Conservation (phyloP, 2,797 vertebrate genomes). For the Euthynnus affinis region DNA sequence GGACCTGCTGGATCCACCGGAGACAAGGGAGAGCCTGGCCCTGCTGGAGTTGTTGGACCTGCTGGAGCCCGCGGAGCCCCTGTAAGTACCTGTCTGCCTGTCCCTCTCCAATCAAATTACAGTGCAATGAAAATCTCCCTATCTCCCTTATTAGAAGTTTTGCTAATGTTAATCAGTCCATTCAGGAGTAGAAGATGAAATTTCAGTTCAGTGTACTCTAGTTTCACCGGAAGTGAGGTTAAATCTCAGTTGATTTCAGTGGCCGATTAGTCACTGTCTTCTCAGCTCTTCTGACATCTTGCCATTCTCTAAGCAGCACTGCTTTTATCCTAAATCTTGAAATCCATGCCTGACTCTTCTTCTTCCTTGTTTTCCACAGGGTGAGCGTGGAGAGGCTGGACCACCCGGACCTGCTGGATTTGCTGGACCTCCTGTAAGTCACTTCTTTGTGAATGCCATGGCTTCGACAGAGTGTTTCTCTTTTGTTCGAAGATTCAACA, state of each 20-base stretch:
- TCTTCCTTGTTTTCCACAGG: constrained; percentile 79
- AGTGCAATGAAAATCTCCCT: no score
- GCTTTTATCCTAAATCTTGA: background rate
- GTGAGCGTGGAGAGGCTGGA: constrained; percentile 95
- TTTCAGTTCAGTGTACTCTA: background rate
- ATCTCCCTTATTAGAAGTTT: no score
- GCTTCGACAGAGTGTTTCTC: background rate
- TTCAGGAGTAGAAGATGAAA: background rate
- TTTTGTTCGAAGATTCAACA: constrained; percentile 8
- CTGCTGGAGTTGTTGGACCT: constrained; percentile 90
- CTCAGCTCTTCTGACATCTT: no score
- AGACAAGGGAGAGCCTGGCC: constrained; percentile 97
- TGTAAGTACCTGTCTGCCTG: constrained; percentile 83
- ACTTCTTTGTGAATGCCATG: background rate
- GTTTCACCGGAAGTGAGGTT: background rate
- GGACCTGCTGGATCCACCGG: constrained; percentile 93
- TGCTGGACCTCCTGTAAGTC: constrained; percentile 95
- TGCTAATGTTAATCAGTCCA: background rate
- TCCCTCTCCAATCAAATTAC: background rate
- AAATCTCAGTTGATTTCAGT: no score
- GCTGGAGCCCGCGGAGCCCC: constrained; percentile 92
- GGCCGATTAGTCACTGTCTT: no score
- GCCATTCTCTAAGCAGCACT: no score
- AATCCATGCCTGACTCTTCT: constrained; percentile 16
- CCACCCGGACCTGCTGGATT: constrained; percentile 96